A percentile compares a stretch with the other conserved stretches of the same genome.
Conservation (phyloP, 2,797 vertebrate species). For the Myotis findleyi region DNA sequence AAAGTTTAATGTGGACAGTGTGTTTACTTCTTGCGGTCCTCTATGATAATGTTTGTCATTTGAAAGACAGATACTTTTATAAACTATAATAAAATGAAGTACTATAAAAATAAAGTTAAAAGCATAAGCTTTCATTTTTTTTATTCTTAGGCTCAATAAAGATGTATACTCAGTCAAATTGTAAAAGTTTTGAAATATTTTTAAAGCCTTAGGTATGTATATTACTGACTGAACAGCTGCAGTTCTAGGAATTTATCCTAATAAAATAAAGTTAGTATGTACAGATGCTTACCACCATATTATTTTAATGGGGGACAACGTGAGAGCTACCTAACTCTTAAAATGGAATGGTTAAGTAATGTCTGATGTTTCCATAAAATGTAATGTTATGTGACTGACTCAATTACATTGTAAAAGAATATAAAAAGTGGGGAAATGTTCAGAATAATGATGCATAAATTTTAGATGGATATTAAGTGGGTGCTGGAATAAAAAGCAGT, state of each 20-base stretch:
- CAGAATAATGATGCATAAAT: background rate
- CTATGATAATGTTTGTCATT: background rate
- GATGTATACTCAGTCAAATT: background rate
- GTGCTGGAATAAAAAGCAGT: background rate
- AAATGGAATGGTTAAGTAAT: background rate
- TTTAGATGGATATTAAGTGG: conserved; percentile 6
- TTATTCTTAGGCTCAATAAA: conserved; percentile 21
- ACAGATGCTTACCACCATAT: background rate
- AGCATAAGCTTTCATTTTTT: background rate
- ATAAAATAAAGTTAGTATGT: conserved; percentile 35
- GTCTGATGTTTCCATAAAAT: conserved; percentile 5
- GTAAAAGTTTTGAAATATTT: background rate
- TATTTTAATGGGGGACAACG: conserved; percentile 1
- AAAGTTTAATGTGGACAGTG: background rate
- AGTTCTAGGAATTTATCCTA: conserved; percentile 13
- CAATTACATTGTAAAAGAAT: conserved; percentile 24
- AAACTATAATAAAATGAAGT: background rate
- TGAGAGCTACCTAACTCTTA: conserved; percentile 1
- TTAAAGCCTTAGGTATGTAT: background rate
- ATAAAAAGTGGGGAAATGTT: background rate
- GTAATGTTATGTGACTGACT: background rate
- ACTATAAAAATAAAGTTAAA: conserved; percentile 32
- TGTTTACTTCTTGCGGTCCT: background rate
- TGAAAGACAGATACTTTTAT: background rate
- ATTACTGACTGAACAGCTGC: conserved; percentile 2